These are phyloP conservation scores for Neuroscelio doddi DNA, from an alignment of 2,888 invertebrate genomes.

Conservation along the genomic window DNA sequence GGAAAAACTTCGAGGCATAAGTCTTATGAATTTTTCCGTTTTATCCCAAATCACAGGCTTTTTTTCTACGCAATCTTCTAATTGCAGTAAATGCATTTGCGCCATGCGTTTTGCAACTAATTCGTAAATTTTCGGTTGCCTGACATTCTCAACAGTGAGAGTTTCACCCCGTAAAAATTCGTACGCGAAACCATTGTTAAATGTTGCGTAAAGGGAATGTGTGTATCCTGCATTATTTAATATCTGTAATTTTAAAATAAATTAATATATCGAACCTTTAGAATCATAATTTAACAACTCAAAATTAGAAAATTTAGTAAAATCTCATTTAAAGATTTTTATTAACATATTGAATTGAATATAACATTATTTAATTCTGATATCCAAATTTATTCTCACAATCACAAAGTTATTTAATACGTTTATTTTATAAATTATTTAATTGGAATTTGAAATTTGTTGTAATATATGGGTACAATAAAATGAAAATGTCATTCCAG, in stretches of 20 bases:
- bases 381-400: too few species aligned
- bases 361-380: too few species aligned
- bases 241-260: constrained; percentile 71
- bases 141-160: constrained; percentile 79
- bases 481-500: too few species aligned
- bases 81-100: constrained; percentile 81
- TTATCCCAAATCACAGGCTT: constrained; percentile 85
- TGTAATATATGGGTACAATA: too few species aligned
- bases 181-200: constrained; percentile 95
- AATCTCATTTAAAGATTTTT: too few species aligned
- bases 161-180: constrained; percentile 88
- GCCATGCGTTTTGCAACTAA: constrained; percentile 89
- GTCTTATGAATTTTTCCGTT: constrained; percentile 80
- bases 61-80: constrained; percentile 62
- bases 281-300: too few species aligned
- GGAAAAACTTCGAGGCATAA: constrained; percentile 82
- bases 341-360: too few species aligned
- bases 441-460: too few species aligned
- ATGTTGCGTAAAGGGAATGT: constrained; percentile 90
- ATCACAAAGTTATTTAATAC: too few species aligned
- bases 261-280: too few species aligned
- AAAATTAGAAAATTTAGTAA: too few species aligned
- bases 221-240: constrained; percentile 85
- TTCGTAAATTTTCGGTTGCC: constrained; percentile 79
- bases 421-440: too few species aligned